Evolutionary conservation across 2,888 invertebrate genomes (phyloP), one percentile per base, ranked within the genome.

Genomic region (Lypha dubia): DNA sequence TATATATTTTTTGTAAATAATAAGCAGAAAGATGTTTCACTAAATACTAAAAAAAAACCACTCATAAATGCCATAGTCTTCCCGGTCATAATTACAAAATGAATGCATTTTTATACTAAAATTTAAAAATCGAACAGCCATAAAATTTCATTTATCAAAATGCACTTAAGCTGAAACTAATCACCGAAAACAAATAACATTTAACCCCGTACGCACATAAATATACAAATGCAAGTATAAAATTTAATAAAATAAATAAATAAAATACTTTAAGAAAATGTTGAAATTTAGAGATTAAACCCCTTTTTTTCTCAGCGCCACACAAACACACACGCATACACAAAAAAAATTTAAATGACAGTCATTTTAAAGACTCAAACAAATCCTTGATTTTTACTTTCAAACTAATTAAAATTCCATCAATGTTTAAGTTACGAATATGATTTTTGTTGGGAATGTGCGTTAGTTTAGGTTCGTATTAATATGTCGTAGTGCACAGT

Each of bases 361-460:
- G 17, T 53, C 22, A 24, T 53, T 51, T 38, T n/a, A 11, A 60
- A 53, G 24, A 22, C 53, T 28, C 38, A 58, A 58, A 8, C 28
- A 20, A 24, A 22, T 11, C n/a, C 24, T 1, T 46, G 46, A 51
- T 35, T 44, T 71, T 73, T 46, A 46, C 15, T 32, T 71, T 9
- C 38, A 53, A 51, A 38, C 32, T 77, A 67, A 73, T 83, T 83
- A 67, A 83, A 77, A 77, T 83, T 76, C 77, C 44, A 76, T 71
- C 65, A 82, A 65, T 51, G 81, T 32, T 70, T 49, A 11, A 62
- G 22, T 49, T 38, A 24, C 0, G 15, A 38, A 58, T 46, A 41
- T 28, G 15, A 44, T 6, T 56, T 32, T 56, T 44, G 15, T 35
- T 17, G 24, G n/a, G 15, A 63, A 28, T 4, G 9, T 17, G 3